Evolutionary conservation across 2,888 invertebrate genomes (phyloP).

Genomic region (Drosophila antonietae): DNA sequence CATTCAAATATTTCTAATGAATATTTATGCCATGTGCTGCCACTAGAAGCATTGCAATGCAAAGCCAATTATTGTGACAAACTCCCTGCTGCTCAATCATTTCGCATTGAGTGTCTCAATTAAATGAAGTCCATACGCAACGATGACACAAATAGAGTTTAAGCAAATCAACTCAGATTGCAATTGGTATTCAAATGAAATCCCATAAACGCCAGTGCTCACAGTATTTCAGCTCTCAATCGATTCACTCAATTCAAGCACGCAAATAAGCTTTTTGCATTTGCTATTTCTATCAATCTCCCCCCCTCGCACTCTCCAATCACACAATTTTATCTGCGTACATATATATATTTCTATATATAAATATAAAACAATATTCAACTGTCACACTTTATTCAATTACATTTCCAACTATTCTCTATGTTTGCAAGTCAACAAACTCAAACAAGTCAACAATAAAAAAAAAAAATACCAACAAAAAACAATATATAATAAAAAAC

Average conservation of each 20-base stretch:
- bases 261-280: conserved; percentile 63
- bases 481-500: conserved; percentile 1
- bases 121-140: conserved; percentile 1
- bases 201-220: conserved; percentile 15
- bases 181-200: conserved; percentile 17
- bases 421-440: conserved; percentile 63
- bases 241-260: conserved; percentile 56
- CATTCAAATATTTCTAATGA: neutral
- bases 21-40: neutral
- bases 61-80: neutral
- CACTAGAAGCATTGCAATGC: neutral
- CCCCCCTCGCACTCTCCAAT: conserved; percentile 13
- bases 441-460: conserved; percentile 11
- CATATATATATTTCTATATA: conserved; percentile 9
- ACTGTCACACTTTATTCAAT: conserved; percentile 61
- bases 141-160: neutral
- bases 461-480: conserved; percentile 1
- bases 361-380: conserved; percentile 18
- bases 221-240: conserved; percentile 25
- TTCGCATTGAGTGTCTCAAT: conserved; percentile 4
- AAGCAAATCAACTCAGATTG: neutral
- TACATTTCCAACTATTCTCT: conserved; percentile 52
- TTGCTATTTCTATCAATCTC: conserved; percentile 30
- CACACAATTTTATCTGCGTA: conserved; percentile 28
- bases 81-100: neutral